phyloP scores from a whole-genome alignment of 2,113 vertebrate species.

The Calyptommatus sinebrachiatus region DNA sequence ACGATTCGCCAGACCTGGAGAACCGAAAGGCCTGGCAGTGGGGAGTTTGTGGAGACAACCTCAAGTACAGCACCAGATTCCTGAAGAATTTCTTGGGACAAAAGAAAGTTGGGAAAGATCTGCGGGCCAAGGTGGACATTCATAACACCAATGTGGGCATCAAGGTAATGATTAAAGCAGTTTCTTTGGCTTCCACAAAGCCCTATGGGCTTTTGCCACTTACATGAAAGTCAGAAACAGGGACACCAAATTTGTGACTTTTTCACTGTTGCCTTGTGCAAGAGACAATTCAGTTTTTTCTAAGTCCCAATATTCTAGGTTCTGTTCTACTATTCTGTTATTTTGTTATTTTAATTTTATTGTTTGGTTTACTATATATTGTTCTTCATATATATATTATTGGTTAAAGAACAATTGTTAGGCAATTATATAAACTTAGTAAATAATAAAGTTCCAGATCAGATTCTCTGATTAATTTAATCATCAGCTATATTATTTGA shows the following conservation, averaged over 20 bases:
- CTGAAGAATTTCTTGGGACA: conserved; percentile 93
- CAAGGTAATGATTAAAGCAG: conserved; percentile 71
- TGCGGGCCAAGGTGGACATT: conserved; percentile 87
- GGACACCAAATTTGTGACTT: background rate
- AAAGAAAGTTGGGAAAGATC: conserved; percentile 91
- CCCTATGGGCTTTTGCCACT: too few relatives aligned
- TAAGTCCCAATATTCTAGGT: background rate
- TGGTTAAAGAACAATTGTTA: too few relatives aligned
- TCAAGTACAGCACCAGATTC: conserved; percentile 96
- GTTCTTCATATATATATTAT: too few relatives aligned
- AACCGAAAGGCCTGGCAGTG: conserved; percentile 97
- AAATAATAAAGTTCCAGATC: too few relatives aligned
- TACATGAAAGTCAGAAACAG: background rate
- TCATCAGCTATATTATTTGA: too few relatives aligned
- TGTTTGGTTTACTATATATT: too few relatives aligned
- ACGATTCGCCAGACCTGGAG: conserved; percentile 93
- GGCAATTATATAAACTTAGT: too few relatives aligned
- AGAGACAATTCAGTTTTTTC: background rate
- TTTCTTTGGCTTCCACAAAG: background rate
- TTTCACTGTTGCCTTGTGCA: background rate
- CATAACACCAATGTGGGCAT: conserved; percentile 95
- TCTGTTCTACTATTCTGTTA: too few relatives aligned
- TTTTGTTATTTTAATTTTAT: too few relatives aligned
- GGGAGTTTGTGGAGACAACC: conserved; percentile 96
- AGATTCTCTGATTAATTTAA: too few relatives aligned